phyloP scores from a whole-genome alignment of 2,797 vertebrate genomes.

The Vireo griseus region DNA sequence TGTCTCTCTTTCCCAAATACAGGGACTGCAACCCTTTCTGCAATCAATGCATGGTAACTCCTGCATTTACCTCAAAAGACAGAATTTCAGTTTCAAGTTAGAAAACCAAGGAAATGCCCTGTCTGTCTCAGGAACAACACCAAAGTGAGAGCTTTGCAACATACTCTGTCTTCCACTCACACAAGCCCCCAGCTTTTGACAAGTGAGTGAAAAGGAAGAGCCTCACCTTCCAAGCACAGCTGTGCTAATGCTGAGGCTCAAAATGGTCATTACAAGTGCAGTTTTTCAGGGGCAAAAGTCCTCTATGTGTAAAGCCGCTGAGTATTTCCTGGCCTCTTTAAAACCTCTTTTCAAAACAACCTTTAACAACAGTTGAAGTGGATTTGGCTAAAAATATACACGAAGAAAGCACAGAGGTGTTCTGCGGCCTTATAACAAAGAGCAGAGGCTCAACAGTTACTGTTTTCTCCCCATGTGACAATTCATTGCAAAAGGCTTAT shows the following conservation, averaged over 20 bases:
- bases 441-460: not conserved
- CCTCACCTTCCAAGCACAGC: not conserved
- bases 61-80: not conserved
- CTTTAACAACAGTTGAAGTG: not conserved
- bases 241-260: not conserved
- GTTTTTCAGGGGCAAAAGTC: not conserved
- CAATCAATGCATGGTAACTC: not conserved
- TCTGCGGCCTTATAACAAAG: not conserved
- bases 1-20: not conserved
- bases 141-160: not conserved
- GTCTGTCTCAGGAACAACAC: not conserved
- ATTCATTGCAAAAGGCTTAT: not conserved
- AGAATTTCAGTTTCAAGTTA: not conserved
- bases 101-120: not conserved
- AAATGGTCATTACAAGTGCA: not conserved
- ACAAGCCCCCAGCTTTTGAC: not conserved
- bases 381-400: not conserved
- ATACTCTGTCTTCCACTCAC: not conserved
- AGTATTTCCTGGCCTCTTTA: not conserved
- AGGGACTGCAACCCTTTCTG: not conserved
- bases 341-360: not conserved
- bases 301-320: not conserved
- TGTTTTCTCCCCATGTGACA: rapidly evolving
- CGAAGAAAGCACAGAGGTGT: not conserved
- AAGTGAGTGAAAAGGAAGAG: not conserved